Base-by-base conservation (phyloP, 1,140 invertebrate genomes). In the Teleogryllus occipitalis region DNA sequence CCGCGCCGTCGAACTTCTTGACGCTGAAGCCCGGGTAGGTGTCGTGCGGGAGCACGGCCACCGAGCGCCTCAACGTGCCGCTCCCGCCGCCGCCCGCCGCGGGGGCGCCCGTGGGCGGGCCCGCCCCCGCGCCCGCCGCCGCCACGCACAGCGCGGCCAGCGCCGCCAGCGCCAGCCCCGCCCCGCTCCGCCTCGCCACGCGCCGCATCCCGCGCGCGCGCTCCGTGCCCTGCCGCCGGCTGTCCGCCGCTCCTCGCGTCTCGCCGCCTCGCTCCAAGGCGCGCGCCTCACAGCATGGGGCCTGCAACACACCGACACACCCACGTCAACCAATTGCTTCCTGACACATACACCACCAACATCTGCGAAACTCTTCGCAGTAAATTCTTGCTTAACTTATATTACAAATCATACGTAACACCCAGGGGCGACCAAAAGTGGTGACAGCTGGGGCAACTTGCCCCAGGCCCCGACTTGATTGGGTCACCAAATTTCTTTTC, bases 11-110 rank as follows among this genome's bases (percentile, higher is more conserved):
- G 83, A 96, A 93, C 83, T 92, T 91, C 83, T 92, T 94, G 81
- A 96, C 92, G 84, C 93, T 93, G 86, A 93, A 96, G 6, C 95
- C 95, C 0, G 95, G 94, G 83, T 94, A 92, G 74, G 94, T 92
- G 82, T 96, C 95, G 86, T 96, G 93, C 82, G 87, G 86, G 5
- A 88, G 82, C 79, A 86, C 85, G 49, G 86, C 83, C 14, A 86
- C 82, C 78, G 83, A 83, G 78, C 85, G 79, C 46, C 82, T 65
- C 75, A 46, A 22, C 54, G 65, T 48, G 48, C 22, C 14, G 22
- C 47, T 48, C 47, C 74, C 39, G 22, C 46, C 79, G 4, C 27
- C 21, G 46, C 22, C n/a, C n/a, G n/a, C n/a, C n/a, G n/a, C n/a
- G n/a, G n/a, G 8, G 15, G 6, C 79, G 10, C 46, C 77, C 27